Percentiles rank a stretch among this genome's conserved stretches.
phyloP scores from a whole-genome alignment of 2,888 invertebrate genomes.

The Chymomyza amoena region DNA sequence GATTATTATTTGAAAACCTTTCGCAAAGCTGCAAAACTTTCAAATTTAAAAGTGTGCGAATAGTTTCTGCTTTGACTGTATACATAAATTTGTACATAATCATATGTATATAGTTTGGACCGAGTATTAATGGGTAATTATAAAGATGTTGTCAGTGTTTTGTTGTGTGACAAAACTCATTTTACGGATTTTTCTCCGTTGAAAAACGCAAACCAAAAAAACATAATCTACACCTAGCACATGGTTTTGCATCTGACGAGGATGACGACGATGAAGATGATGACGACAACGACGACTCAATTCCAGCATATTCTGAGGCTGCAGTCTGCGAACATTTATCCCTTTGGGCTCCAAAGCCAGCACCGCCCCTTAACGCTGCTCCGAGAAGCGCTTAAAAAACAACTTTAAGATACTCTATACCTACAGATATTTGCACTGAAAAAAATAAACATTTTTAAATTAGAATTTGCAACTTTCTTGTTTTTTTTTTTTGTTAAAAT shows the following conservation, averaged over 20 bases:
- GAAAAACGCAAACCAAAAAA: constrained; percentile 2
- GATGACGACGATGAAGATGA: not conserved
- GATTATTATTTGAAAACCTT: too few relatives aligned
- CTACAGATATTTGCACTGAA: not conserved
- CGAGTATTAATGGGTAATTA: constrained; percentile 28
- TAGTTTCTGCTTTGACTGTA: not conserved
- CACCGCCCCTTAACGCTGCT: not conserved
- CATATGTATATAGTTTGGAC: constrained; percentile 6
- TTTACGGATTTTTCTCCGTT: constrained; percentile 27
- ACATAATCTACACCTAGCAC: constrained; percentile 13
- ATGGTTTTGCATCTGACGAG: constrained; percentile 2
- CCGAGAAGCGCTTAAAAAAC: too few relatives aligned
- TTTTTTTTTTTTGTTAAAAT: too few relatives aligned
- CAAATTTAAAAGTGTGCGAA: too few relatives aligned
- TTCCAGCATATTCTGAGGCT: constrained; percentile 38
- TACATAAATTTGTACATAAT: not conserved
- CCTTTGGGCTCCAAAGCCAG: not conserved
- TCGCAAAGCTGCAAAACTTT: too few relatives aligned
- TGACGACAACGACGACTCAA: constrained; percentile 52
- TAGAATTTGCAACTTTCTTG: too few relatives aligned
- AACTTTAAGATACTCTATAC: not conserved
- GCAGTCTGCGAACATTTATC: not conserved
- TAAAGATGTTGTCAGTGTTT: not conserved
- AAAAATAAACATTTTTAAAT: not conserved
- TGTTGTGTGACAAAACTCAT: constrained; percentile 27